Conservation (phyloP, 2,888 invertebrate species). For the Rugalucina vietnamica region DNA sequence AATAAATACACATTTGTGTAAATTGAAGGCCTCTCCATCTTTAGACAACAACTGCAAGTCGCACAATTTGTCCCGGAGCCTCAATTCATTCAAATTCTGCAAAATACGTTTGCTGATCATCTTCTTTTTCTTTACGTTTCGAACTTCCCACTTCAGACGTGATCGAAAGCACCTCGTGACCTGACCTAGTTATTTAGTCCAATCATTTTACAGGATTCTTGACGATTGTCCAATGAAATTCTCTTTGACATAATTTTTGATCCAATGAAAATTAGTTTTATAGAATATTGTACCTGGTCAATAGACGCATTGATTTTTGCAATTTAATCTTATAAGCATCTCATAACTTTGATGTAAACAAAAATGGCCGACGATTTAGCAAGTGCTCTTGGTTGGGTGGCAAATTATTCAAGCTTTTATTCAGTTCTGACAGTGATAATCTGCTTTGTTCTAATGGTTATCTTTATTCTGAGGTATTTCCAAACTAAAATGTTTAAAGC, state of each 20-base stretch:
- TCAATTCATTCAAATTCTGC: conserved; percentile 46
- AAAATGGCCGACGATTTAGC: conserved; percentile 65
- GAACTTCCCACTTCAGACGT: neutral
- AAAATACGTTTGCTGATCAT: conserved; percentile 3
- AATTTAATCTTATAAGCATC: neutral
- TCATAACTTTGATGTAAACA: neutral
- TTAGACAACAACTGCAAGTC: conserved; percentile 62
- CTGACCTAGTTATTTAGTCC: neutral
- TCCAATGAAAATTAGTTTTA: neutral
- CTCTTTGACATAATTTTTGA: neutral
- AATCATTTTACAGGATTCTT: neutral
- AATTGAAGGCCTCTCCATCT: conserved; percentile 40
- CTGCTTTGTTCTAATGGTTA: conserved; percentile 69
- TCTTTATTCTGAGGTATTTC: conserved; percentile 70
- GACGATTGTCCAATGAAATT: neutral
- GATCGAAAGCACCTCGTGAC: neutral
- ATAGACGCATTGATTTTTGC: no score
- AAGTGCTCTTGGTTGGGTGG: conserved; percentile 60
- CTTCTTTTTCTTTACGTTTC: neutral
- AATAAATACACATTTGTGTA: conserved; percentile 63
- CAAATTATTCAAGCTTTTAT: conserved; percentile 69
- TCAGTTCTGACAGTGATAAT: conserved; percentile 63
- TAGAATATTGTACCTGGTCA: no score
- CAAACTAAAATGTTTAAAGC: no score
- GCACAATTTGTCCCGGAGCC: conserved; percentile 46